Evolutionary conservation across 2,888 invertebrate genomes (phyloP).

Genomic region (Amblyjoppa fuscipennis): DNA sequence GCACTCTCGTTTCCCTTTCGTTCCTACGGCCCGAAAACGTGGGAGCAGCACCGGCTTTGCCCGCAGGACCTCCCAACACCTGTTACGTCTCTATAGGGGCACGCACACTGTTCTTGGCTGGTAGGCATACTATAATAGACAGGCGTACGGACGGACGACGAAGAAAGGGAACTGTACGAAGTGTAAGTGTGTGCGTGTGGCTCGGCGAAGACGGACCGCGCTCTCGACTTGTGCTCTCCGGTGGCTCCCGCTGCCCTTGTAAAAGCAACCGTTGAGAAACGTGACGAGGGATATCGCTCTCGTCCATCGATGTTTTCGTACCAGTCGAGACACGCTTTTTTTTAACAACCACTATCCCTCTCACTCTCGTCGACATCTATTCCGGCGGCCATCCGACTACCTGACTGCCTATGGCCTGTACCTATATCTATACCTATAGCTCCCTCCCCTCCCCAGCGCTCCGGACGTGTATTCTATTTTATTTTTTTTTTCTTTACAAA

Average conservation of each 20-base stretch:
- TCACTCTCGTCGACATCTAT: conserved; percentile 44
- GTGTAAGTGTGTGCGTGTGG: conserved; percentile 2
- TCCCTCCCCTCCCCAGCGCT: neutral
- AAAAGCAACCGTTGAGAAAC: conserved; percentile 49
- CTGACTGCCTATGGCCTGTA: conserved; percentile 32
- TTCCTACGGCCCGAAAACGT: conserved; percentile 32
- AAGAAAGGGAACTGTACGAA: conserved; percentile 17
- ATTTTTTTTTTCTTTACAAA: conserved; percentile 39
- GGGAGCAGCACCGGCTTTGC: neutral
- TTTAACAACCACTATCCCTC: conserved; percentile 14
- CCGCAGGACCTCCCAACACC: conserved; percentile 61
- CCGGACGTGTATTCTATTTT: conserved; percentile 6
- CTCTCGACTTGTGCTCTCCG: conserved; percentile 26
- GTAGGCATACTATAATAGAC: conserved; percentile 14
- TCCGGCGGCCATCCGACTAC: conserved; percentile 39
- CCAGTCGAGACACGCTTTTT: conserved; percentile 58
- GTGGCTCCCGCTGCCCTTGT: conserved; percentile 41
- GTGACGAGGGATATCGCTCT: conserved; percentile 66
- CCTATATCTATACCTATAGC: conserved; percentile 3
- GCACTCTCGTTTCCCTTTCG: conserved; percentile 26
- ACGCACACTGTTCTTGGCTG: neutral
- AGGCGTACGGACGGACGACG: neutral
- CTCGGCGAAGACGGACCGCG: conserved; percentile 31
- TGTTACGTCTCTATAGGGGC: conserved; percentile 71
- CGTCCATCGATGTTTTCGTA: conserved; percentile 66